Evolutionary conservation across 2,797 vertebrate species (phyloP).

Genomic region (Enoplosus armatus): DNA sequence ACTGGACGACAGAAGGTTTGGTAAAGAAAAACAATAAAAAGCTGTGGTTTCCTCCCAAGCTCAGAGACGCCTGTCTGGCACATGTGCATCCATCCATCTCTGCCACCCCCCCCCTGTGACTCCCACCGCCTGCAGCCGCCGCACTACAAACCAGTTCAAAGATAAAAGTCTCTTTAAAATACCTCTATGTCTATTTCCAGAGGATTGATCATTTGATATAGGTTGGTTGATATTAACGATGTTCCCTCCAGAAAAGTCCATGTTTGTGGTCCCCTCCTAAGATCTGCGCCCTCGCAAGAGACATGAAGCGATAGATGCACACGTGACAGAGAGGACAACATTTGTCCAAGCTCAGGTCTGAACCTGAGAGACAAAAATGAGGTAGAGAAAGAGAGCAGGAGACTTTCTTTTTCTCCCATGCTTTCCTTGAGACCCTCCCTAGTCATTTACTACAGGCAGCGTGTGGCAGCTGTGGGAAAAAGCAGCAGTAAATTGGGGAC

Average conservation of each 20-base stretch:
- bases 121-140: slow-evolving; percentile 60
- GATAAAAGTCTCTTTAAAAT: no score
- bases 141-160: slow-evolving; percentile 47
- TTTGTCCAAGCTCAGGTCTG: slow-evolving; percentile 14
- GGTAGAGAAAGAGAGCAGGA: slow-evolving; percentile 5
- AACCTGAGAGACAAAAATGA: not conserved
- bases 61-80: slow-evolving; percentile 51
- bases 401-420: slow-evolving; percentile 7
- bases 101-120: slow-evolving; percentile 38
- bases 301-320: slow-evolving; percentile 9
- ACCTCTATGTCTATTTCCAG: no score
- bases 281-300: no score
- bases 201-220: no score
- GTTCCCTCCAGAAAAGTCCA: no score
- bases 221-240: no score
- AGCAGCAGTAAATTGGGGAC: slow-evolving; percentile 63
- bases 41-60: slow-evolving; percentile 29
- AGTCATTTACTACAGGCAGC: slow-evolving; percentile 45
- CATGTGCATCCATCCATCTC: slow-evolving; percentile 59
- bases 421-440: slow-evolving; percentile 24
- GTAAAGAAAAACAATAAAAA: slow-evolving; percentile 56
- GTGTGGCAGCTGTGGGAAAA: slow-evolving; percentile 45
- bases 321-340: slow-evolving; percentile 4
- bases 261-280: no score
- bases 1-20: slow-evolving; percentile 28